These are phyloP conservation scores for Meda fulgida DNA, from an alignment of 2,797 vertebrate genomes.

Conservation along the genomic window DNA sequence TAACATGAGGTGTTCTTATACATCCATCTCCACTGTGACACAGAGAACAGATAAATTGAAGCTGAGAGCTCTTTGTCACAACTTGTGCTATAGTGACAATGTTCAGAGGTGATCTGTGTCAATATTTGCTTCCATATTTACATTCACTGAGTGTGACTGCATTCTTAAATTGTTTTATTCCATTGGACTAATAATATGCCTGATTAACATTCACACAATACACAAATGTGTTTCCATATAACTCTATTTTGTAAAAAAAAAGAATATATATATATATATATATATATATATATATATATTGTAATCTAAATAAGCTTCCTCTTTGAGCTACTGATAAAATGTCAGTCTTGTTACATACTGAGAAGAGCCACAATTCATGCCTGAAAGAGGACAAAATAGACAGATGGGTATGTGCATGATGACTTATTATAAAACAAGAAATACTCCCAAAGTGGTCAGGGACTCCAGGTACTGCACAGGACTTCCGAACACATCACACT, in stretches of 20 bases:
- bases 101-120: constrained; percentile 32
- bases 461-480: constrained; percentile 23
- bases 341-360: background rate
- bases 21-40: constrained; percentile 70
- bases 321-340: background rate
- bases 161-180: background rate
- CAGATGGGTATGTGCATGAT: background rate
- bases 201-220: constrained; percentile 18
- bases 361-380: background rate
- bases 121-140: constrained; percentile 48
- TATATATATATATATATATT: background rate
- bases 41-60: constrained; percentile 14
- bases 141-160: constrained; percentile 6
- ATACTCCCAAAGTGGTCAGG: constrained; percentile 40
- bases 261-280: background rate
- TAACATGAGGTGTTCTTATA: constrained; percentile 59
- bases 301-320: background rate
- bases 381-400: background rate
- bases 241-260: no score
- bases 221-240: background rate
- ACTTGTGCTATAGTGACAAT: background rate
- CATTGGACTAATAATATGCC: background rate
- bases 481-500: constrained; percentile 3
- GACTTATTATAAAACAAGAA: background rate
- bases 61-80: background rate